Base-by-base conservation (phyloP, 2,113 vertebrate species). In the Pomatostomus ruficeps region DNA sequence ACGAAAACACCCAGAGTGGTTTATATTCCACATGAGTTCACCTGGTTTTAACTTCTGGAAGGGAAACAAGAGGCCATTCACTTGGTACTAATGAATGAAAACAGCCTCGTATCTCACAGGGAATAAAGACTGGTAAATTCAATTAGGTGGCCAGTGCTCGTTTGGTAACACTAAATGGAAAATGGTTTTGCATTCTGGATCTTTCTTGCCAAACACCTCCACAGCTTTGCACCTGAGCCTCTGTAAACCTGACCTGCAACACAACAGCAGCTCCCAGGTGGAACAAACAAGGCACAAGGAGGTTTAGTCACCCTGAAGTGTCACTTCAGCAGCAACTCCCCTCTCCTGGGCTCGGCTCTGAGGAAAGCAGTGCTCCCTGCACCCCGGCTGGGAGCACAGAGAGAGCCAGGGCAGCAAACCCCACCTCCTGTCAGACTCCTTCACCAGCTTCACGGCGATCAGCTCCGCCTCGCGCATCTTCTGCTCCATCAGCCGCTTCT, bases 401-500 rank as follows among this genome's bases (percentile, higher is more conserved):
- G 49, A 22, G 49, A 1, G 42, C 18, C 22, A 1, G 29, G 12
- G 35, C 6, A 67, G 52, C 25, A 57, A 31, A 58, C 3, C 94
- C 83, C 29, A 99, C 99, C 99, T 99, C 52, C 98, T 97, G 94
- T 99, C 99, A 0, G 99, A 99, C 88, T 99, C 99, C 97, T 99
- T 98, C 96, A 99, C 98, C 95, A 99, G 98, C 92, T 99, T 99
- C 91, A 99, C 98, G 1, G 99, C 98, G n/a, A 99, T 98, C 90
- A 98, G 97, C 96, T 99, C 99, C 4, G 99, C 98, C 96, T 99
- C 99, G 84, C 98, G 97, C 98, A 99, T 99, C 98, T 99, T 99
- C 97, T 99, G 99, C 97, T 99, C 99, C 98, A 99, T 99, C 96
- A 99, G 97, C 28, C 98, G 97, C 83, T 99, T 98, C 95, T 99